Evolutionary conservation across 30 jellyfish, hydroid and myxozoan genomes (phyloP), one percentile per base, ranked within the genome.

Genomic region (Aurelia sp.): DNA sequence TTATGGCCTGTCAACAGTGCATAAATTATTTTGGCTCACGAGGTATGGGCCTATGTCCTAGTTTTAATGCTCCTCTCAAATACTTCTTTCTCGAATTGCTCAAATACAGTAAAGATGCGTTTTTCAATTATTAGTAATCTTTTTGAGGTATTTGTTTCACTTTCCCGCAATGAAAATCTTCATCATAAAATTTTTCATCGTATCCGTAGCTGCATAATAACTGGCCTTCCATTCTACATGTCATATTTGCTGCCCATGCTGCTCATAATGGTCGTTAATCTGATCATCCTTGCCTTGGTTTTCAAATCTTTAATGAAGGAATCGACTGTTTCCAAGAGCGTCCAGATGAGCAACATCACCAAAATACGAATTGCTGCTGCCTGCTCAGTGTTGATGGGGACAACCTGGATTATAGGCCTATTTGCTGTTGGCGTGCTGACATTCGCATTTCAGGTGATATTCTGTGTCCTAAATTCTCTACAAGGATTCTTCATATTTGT

Each of bases 401-500:
- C 57, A 19, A 67, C 91, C 11, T 81, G 91, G 91, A 81, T 55
- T 16, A 19, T 81, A 18, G 91, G 91, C 19, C 63, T 81, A 22
- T 65, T 81, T 67, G 80, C 91, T 16, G 51, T 81, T 33, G 84
- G 84, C 7, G 69, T 22, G 15, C 13, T 67, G 13, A 66, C 72
- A 18, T 52, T 40, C 66, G 21, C 59, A 33, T 41, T 81, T 33
- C 91, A 81, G 44, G 55, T 66, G 64, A 22, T 81, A 22, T 65
- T 67, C 75, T 81, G 84, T 19, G 72, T 71, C n/a, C 75, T 81
- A 10, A 81, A 81, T 38, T 81, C 91, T 4, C 84, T 81, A 1
- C 91, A 81, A 69, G 91, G 91, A n/a, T 74, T 81, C 12, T 81
- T 81, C 18, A 81, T 81, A 18, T 81, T 81, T 61, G 53, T 66